Conservation (phyloP, 2,113 vertebrate species). For the Pluvianellus socialis region DNA sequence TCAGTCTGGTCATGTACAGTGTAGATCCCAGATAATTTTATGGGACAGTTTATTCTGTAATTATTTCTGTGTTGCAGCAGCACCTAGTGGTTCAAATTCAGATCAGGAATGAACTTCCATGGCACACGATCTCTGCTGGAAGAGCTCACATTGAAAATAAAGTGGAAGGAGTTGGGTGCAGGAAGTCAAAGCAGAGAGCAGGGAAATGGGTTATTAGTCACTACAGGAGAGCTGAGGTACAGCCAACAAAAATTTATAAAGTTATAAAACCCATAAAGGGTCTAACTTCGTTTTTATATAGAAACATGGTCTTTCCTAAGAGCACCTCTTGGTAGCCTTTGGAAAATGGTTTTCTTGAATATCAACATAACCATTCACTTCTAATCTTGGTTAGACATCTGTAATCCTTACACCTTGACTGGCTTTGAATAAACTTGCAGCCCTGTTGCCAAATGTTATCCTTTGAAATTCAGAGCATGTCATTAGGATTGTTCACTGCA, state of each 20-base stretch:
- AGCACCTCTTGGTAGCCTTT: neutral
- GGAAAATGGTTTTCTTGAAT: neutral
- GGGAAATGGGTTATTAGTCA: neutral
- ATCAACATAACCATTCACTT: neutral
- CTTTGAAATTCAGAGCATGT: neutral
- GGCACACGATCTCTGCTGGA: neutral
- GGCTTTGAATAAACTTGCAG: neutral
- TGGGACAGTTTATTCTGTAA: neutral
- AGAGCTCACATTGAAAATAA: neutral
- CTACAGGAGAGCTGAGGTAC: neutral
- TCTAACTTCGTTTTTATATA: neutral
- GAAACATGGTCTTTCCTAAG: neutral
- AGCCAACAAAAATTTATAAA: neutral
- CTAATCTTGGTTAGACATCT: neutral
- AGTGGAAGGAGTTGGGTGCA: neutral
- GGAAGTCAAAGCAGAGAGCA: neutral
- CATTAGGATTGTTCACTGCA: neutral
- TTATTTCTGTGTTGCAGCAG: slow-evolving; percentile 52
- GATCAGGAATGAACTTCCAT: neutral
- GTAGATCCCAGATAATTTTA: neutral
- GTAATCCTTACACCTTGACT: neutral
- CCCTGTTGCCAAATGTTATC: neutral
- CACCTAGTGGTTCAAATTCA: slow-evolving; percentile 61
- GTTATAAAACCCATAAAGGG: neutral
- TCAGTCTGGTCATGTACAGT: neutral